Percentiles rank a stretch among this genome's conserved stretches.
These are phyloP conservation scores for Hecatera dysodea DNA, from an alignment of 2,888 invertebrate species.

Conservation along the genomic window DNA sequence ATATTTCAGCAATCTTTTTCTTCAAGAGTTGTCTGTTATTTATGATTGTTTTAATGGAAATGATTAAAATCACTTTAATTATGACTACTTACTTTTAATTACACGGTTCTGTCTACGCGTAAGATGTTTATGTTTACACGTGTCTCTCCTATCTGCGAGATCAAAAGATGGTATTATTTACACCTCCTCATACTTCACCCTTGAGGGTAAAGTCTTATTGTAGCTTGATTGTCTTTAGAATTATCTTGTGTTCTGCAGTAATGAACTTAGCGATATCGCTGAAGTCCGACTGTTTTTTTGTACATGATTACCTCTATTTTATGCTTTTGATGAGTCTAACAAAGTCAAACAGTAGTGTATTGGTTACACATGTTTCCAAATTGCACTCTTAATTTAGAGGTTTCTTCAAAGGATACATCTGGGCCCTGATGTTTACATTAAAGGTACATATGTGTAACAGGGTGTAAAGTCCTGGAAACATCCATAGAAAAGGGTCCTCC, in stretches of 20 bases:
- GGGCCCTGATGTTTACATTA: not conserved
- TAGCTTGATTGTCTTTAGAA: conserved; percentile 3
- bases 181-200: conserved; percentile 30
- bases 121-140: conserved; percentile 58
- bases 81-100: conserved; percentile 53
- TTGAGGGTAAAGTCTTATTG: conserved; percentile 28
- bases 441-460: too few species aligned
- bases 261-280: conserved; percentile 12
- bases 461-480: too few species aligned
- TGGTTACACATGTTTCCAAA: not conserved
- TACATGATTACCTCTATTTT: not conserved
- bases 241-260: conserved; percentile 9
- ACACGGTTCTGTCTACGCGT: conserved; percentile 37
- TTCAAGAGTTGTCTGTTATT: conserved; percentile 13
- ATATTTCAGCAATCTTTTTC: not conserved
- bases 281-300: not conserved
- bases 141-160: conserved; percentile 55
- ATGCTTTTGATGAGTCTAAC: not conserved
- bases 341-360: not conserved
- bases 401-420: conserved; percentile 19
- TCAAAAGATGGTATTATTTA: conserved; percentile 55
- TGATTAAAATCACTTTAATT: conserved; percentile 57
- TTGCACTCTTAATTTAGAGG: not conserved
- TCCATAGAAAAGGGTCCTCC: too few species aligned
- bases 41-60: conserved; percentile 44